Evolutionary conservation across 2,113 vertebrate genomes (phyloP).

Genomic region (Parus major): DNA sequence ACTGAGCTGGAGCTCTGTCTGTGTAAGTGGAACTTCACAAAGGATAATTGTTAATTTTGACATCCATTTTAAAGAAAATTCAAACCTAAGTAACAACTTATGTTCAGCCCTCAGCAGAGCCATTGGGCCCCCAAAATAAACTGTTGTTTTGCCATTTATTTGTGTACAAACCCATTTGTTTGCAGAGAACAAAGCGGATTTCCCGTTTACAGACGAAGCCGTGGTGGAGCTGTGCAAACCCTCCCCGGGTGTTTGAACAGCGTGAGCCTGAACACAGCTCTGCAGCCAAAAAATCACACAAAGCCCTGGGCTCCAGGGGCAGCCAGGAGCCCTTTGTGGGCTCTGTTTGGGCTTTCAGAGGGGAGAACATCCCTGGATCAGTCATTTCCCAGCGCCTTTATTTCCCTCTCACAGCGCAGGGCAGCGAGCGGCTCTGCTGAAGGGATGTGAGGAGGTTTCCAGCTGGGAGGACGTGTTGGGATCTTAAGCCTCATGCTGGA

Average conservation of each 20-base stretch:
- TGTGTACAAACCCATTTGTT: neutral
- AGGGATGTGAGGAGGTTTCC: neutral
- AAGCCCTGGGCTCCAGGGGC: neutral
- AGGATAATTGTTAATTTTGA: neutral
- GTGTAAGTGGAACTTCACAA: neutral
- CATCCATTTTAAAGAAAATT: neutral
- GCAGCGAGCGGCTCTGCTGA: neutral
- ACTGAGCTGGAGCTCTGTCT: neutral
- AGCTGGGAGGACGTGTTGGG: neutral
- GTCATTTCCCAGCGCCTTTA: neutral
- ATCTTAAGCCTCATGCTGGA: neutral
- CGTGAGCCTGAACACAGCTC: neutral
- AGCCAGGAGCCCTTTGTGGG: neutral
- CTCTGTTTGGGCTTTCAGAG: neutral
- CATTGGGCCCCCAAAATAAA: neutral
- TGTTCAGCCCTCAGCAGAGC: neutral
- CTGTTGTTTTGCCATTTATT: neutral
- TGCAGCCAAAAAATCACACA: neutral
- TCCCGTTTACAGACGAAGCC: rapidly evolving
- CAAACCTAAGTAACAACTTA: neutral
- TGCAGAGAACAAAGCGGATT: neutral
- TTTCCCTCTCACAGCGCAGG: neutral
- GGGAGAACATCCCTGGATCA: neutral
- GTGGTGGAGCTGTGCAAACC: neutral
- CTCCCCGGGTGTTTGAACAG: neutral